These are phyloP conservation scores for Galemys pyrenaicus DNA, from an alignment of 2,113 vertebrate species.

Conservation along the genomic window DNA sequence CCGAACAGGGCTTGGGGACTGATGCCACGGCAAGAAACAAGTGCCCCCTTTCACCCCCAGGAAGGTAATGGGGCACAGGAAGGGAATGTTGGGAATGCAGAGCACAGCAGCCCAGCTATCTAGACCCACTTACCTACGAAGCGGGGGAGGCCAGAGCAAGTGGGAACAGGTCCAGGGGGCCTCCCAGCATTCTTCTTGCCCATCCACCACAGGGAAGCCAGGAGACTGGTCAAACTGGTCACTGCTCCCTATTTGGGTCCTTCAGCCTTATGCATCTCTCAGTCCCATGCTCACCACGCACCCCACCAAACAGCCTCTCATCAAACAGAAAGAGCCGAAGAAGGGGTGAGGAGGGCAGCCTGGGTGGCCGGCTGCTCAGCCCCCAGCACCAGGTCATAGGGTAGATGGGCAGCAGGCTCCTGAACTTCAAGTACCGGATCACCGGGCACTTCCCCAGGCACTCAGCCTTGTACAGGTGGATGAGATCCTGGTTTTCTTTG, in stretches of 20 bases:
- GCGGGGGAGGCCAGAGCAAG: too few relatives aligned
- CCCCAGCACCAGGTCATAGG: constrained; percentile 90
- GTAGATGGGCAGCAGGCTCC: constrained; percentile 96
- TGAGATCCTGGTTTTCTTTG: constrained; percentile 98
- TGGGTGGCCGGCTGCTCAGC: neutral
- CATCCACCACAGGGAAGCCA: neutral
- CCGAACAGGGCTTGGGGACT: too few relatives aligned
- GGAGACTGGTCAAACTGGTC: constrained; percentile 46
- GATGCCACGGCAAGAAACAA: too few relatives aligned
- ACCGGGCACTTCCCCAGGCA: constrained; percentile 99
- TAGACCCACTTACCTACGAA: too few relatives aligned
- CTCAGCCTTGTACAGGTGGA: constrained; percentile 99
- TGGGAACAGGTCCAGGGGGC: neutral
- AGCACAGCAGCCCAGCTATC: too few relatives aligned
- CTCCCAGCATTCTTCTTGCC: too few relatives aligned
- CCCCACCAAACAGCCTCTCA: constrained; percentile 67
- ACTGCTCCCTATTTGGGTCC: constrained; percentile 11
- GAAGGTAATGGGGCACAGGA: too few relatives aligned
- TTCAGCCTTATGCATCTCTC: constrained; percentile 33
- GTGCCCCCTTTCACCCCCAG: too few relatives aligned
- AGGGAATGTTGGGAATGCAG: too few relatives aligned
- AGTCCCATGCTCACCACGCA: neutral
- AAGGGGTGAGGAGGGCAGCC: constrained; percentile 54
- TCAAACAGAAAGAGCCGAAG: constrained; percentile 67
- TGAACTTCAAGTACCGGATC: constrained; percentile 99